Base-by-base conservation (phyloP, 2,113 vertebrate species). In the Archilochus colubris region DNA sequence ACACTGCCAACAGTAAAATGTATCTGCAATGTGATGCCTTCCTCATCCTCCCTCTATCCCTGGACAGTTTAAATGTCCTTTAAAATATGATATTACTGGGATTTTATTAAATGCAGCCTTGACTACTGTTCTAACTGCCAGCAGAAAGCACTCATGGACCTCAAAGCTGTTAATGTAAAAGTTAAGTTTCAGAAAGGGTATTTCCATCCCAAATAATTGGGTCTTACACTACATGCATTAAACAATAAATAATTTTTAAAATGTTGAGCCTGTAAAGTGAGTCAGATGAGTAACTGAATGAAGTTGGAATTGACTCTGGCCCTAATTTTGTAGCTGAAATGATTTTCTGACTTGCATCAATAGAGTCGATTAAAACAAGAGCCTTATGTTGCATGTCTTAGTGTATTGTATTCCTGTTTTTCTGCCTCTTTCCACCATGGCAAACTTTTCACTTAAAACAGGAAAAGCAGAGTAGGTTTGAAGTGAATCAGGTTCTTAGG, bases 401-500 rank as follows among this genome's bases (percentile, higher is more conserved):
- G 2, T 16, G 6, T 25, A 6, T 67, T 95, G 70, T 46, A 51
- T 59, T 70, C 57, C 33, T 74, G 1, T 61, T 93, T 83, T 55
- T 72, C 50, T 89, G 69, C 54, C 74, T 72, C 12, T 64, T 91
- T 68, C 74, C 58, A 59, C 61, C 44, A 28, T 53, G 55, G 64
- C 51, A 69, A 82, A 57, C 40, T 43, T 79, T 46, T 83, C 73
- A 15, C 44, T 87, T 44, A 9, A 50, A 79, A 75, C 63, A 82
- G 81, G 69, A 91, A 86, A 89, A 77, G 54, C 70, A 53, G 15
- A 40, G 63, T 82, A 54, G 25, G 30, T 75, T 72, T 58, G 30
- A 38, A 68, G 51, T 81, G 86, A 89, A 77, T 70, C 63, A 57
- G 50, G 66, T 24, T 70, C 80, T 91, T 83, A 69, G 94, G 89